These are phyloP conservation scores for Ditylenchus dipsaci DNA, from an alignment of 1,140 invertebrate genomes.

Conservation along the genomic window DNA sequence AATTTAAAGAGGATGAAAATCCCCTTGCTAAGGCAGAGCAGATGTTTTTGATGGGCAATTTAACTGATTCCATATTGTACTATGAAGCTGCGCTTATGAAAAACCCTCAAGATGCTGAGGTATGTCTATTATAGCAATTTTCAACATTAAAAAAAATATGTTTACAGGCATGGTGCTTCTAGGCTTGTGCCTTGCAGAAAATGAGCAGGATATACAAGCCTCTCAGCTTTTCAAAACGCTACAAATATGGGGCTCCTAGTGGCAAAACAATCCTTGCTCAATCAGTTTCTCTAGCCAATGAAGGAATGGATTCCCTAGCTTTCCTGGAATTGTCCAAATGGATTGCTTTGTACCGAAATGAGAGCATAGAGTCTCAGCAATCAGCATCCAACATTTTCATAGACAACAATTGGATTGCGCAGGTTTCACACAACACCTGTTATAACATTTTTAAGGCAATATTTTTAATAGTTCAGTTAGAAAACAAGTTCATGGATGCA, in stretches of 20 bases:
- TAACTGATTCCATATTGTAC: constrained; percentile 87
- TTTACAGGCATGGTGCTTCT: constrained; percentile 63
- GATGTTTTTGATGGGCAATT: constrained; percentile 76
- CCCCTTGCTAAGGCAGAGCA: constrained; percentile 79
- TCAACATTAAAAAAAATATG: neutral
- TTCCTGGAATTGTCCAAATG: constrained; percentile 48
- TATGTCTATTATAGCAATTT: no score
- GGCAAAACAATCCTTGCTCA: constrained; percentile 78
- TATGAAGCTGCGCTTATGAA: constrained; percentile 91
- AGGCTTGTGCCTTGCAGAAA: constrained; percentile 82
- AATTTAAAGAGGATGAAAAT: constrained; percentile 62
- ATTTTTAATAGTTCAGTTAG: constrained; percentile 60
- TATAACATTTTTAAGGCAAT: constrained; percentile 1
- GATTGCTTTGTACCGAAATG: constrained; percentile 37
- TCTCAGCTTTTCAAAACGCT: constrained; percentile 79
- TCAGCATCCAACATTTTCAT: constrained; percentile 2
- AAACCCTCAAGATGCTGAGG: constrained; percentile 73
- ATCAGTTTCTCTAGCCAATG: constrained; percentile 91
- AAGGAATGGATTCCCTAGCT: constrained; percentile 62
- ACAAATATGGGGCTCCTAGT: constrained; percentile 77
- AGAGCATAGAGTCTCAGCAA: constrained; percentile 4
- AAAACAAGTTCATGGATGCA: constrained; percentile 74
- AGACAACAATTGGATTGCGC: constrained; percentile 8
- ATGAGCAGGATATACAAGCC: constrained; percentile 75
- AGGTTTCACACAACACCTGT: constrained; percentile 5